Evolutionary conservation across 2,113 vertebrate genomes (phyloP).

Genomic region (Serranochromis macrocephalus): DNA sequence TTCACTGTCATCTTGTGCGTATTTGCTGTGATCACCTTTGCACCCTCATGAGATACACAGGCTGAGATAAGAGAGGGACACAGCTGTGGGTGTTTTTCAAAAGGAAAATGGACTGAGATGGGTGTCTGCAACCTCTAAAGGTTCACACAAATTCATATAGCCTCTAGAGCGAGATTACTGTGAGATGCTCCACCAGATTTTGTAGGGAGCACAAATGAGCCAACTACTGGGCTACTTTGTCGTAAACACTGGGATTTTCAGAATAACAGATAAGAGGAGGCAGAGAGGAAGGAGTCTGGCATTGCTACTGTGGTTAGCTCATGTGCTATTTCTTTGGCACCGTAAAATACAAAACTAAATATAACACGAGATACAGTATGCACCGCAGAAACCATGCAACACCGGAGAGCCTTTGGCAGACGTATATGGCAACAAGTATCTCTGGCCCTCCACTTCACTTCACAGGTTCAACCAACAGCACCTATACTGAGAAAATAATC

Average conservation of each 20-base stretch:
- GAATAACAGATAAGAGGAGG: neutral
- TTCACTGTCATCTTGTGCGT: neutral
- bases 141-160: neutral
- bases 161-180: neutral
- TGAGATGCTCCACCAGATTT: neutral
- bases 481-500: neutral
- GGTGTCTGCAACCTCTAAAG: neutral
- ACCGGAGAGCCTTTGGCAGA: neutral
- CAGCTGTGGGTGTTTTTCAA: neutral
- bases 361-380: neutral
- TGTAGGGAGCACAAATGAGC: neutral
- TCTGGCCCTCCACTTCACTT: neutral
- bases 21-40: neutral
- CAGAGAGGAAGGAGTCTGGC: neutral
- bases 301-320: neutral
- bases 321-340: constrained; percentile 1
- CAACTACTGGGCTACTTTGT: neutral
- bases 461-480: neutral
- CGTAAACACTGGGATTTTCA: neutral
- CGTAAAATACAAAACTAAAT: neutral
- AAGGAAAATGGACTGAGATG: neutral
- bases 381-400: neutral
- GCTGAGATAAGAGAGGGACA: neutral
- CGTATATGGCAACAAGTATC: neutral
- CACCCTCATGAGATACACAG: neutral